A percentile compares a stretch with the other conserved stretches of the same genome.
Evolutionary conservation across 1,140 invertebrate genomes (phyloP).

Genomic region (Caenorhabditis inopinata): DNA sequence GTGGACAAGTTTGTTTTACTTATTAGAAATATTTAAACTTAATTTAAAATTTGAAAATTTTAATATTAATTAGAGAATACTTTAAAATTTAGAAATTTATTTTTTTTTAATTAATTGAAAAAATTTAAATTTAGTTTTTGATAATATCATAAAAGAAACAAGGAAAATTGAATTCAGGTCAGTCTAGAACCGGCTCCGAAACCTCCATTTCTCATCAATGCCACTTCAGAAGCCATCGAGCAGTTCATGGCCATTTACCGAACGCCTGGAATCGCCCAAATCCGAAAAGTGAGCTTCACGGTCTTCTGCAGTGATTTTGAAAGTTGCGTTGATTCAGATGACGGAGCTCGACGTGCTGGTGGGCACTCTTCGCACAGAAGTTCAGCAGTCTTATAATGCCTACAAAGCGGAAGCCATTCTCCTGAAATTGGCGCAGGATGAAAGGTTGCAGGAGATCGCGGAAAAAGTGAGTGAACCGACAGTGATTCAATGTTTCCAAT

Average conservation of each 20-base stretch:
- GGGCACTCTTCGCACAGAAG: slow-evolving; percentile 34
- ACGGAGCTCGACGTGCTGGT: slow-evolving; percentile 36
- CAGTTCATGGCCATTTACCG: slow-evolving; percentile 42
- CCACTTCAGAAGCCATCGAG: slow-evolving; percentile 32
- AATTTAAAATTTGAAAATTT: too few species aligned
- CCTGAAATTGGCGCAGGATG: slow-evolving; percentile 27
- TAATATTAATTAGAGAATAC: too few species aligned
- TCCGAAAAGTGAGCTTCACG: neutral
- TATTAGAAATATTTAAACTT: too few species aligned
- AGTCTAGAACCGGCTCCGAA: slow-evolving; percentile 33
- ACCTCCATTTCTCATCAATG: slow-evolving; percentile 35
- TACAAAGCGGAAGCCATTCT: slow-evolving; percentile 41
- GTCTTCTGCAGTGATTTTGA: neutral
- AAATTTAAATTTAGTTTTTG: too few species aligned
- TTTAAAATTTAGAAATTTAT: too few species aligned
- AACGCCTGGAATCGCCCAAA: slow-evolving; percentile 15
- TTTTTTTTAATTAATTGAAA: too few species aligned
- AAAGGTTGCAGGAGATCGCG: slow-evolving; percentile 37
- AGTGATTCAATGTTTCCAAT: too few species aligned
- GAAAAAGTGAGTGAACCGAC: slow-evolving; percentile 16
- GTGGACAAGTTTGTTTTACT: too few species aligned
- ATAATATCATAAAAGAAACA: too few species aligned
- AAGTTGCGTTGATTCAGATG: neutral
- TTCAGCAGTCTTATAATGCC: slow-evolving; percentile 29
- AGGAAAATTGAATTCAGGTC: too few species aligned